A percentile compares a stretch with the other conserved stretches of the same genome.
Evolutionary conservation across 2,888 invertebrate genomes (phyloP).

Genomic region (Agrochola litura): DNA sequence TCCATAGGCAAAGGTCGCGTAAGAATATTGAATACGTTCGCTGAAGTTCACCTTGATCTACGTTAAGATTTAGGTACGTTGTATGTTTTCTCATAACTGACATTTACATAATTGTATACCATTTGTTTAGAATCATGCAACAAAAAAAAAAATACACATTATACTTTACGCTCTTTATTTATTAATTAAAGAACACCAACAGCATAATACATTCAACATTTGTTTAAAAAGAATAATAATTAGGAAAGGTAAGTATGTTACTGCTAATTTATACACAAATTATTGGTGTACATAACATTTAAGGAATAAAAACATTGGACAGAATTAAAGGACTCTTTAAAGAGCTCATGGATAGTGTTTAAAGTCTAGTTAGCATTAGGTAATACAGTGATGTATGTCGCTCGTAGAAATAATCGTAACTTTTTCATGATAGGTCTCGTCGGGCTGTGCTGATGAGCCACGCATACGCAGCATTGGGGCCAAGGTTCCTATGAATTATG

Average conservation of each 20-base stretch:
- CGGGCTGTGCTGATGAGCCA: conserved; percentile 69
- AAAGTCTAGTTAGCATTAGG: conserved; percentile 22
- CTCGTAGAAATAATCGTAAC: conserved; percentile 49
- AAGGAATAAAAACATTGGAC: too few relatives aligned
- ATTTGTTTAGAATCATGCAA: conserved; percentile 30
- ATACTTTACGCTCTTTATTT: not conserved
- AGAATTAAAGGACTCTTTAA: not conserved
- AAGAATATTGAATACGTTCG: conserved; percentile 81
- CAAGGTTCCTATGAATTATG: conserved; percentile 90
- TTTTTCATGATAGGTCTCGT: conserved; percentile 64
- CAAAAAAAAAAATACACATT: conserved; percentile 10
- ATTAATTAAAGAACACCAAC: too few relatives aligned
- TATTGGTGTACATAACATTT: too few relatives aligned
- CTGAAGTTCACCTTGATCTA: conserved; percentile 82
- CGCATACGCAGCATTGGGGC: conserved; percentile 82
- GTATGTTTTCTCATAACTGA: conserved; percentile 53
- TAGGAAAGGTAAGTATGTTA: too few relatives aligned
- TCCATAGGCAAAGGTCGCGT: conserved; percentile 83
- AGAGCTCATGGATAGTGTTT: not conserved
- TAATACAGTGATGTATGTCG: conserved; percentile 28
- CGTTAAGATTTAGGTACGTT: conserved; percentile 66
- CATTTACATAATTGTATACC: conserved; percentile 42
- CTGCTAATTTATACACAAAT: too few relatives aligned
- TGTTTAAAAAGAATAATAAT: too few relatives aligned
- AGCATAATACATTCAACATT: too few relatives aligned